Evolutionary conservation across 2,113 vertebrate species (phyloP).

Genomic region (Hippocampus comes): DNA sequence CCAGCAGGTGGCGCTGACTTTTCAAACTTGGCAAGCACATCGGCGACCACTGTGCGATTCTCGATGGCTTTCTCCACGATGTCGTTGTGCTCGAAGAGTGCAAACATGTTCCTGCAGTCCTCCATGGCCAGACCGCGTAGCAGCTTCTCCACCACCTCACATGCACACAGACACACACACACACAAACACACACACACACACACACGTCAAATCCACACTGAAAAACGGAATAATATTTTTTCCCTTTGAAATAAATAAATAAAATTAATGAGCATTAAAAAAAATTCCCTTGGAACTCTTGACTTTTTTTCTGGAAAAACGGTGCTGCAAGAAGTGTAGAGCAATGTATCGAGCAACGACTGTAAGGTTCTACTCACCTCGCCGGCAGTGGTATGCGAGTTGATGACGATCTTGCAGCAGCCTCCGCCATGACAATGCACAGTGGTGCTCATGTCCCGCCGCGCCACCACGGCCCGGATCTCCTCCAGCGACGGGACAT

Average conservation of each 20-base stretch:
- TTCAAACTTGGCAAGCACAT: conserved; percentile 94
- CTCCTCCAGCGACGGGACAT: conserved; percentile 89
- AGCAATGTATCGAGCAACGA: no score
- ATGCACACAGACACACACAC: conserved; percentile 8
- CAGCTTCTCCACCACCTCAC: conserved; percentile 95
- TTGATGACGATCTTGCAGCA: conserved; percentile 96
- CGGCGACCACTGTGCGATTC: conserved; percentile 88
- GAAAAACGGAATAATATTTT: no score
- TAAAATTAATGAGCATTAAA: no score
- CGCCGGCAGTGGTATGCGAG: conserved; percentile 94
- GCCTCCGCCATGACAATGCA: conserved; percentile 93
- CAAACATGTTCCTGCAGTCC: conserved; percentile 97
- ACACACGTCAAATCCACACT: not conserved
- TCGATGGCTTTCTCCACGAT: conserved; percentile 88
- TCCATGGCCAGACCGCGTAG: conserved; percentile 95
- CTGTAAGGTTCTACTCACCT: conserved; percentile 73
- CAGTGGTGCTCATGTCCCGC: conserved; percentile 90
- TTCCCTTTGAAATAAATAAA: no score
- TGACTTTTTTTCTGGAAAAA: no score
- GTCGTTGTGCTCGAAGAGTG: conserved; percentile 90
- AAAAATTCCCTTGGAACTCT: no score
- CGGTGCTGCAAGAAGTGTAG: no score
- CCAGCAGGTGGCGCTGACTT: conserved; percentile 69
- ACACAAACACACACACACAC: not conserved
- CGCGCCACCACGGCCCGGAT: conserved; percentile 84